Conservation (phyloP, 2,113 vertebrate species). For the Perognathus longimembris region DNA sequence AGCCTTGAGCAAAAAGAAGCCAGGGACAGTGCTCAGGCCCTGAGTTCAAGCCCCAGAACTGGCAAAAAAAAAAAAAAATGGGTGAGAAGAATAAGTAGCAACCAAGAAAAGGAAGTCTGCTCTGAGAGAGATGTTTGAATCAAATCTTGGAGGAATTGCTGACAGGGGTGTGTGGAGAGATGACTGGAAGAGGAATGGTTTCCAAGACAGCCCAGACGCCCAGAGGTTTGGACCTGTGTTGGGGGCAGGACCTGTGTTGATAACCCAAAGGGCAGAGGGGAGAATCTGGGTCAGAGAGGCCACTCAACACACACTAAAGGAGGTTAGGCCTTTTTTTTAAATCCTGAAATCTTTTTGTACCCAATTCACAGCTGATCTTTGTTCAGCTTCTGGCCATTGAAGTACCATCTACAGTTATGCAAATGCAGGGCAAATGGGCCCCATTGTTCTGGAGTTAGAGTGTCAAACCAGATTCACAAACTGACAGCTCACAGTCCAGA, state of each 20-base stretch:
- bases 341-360: not conserved
- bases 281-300: not conserved
- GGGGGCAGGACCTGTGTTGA: not conserved
- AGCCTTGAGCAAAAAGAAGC: too few species aligned
- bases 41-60: too few species aligned
- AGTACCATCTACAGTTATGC: not conserved
- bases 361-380: conserved; percentile 20
- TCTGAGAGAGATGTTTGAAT: not conserved
- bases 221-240: not conserved
- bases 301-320: not conserved
- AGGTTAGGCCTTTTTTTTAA: conserved; percentile 14
- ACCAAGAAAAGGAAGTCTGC: not conserved
- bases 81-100: not conserved
- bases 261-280: not conserved
- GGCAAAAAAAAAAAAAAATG: too few species aligned
- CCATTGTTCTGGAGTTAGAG: conserved; percentile 61
- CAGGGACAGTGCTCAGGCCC: too few species aligned
- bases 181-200: too few species aligned
- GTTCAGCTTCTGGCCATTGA: not conserved
- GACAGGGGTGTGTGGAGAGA: rapidly evolving
- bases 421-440: conserved; percentile 34
- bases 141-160: not conserved
- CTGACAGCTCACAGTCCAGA: not conserved
- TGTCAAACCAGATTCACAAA: not conserved
- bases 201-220: not conserved